Conservation (phyloP, 2,797 vertebrate species). For the Enoplosus armatus region DNA sequence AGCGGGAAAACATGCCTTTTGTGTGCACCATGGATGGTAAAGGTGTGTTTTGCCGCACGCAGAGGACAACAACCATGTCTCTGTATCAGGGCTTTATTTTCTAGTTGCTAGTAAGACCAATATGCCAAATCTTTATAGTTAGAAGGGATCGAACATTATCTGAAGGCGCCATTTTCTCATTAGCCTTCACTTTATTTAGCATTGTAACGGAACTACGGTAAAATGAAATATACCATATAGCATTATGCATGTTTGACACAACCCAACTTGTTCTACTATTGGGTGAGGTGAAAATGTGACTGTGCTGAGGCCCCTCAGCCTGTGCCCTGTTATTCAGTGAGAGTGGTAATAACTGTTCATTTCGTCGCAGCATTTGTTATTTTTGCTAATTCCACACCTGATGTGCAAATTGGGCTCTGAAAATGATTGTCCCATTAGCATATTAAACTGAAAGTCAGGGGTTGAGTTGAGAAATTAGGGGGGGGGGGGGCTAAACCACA, state of each 20-base stretch:
- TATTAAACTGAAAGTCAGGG: slow-evolving; percentile 11
- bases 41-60: neutral
- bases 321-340: neutral
- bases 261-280: neutral
- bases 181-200: neutral
- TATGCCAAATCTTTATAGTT: neutral
- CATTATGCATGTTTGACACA: too few relatives aligned
- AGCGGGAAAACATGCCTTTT: neutral
- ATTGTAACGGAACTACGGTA: slow-evolving; percentile 4
- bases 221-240: too few relatives aligned
- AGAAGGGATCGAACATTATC: neutral
- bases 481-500: neutral
- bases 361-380: neutral
- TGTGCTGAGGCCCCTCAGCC: neutral
- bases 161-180: accelerated
- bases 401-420: neutral
- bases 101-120: neutral
- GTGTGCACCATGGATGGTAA: neutral
- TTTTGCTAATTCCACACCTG: neutral
- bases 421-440: neutral
- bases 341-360: neutral
- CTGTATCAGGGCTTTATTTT: neutral
- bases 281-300: neutral
- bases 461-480: neutral
- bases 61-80: neutral